Conservation (phyloP, 2,888 invertebrate genomes). For the Gibbula magus region DNA sequence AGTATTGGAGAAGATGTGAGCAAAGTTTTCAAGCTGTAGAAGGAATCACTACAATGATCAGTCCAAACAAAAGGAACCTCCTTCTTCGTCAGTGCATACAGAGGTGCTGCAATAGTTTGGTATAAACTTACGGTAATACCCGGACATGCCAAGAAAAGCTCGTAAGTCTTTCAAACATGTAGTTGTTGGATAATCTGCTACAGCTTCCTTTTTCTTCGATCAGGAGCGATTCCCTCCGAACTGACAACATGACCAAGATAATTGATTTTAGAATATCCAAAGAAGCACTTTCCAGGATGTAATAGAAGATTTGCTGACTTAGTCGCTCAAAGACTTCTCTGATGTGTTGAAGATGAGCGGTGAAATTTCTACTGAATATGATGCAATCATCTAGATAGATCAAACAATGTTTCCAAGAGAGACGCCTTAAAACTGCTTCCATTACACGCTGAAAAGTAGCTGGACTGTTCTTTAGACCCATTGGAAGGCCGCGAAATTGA, state of each 20-base stretch:
- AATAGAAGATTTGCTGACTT: neutral
- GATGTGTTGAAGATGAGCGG: slow-evolving; percentile 2
- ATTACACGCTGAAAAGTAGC: slow-evolving; percentile 4
- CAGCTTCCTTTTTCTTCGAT: neutral
- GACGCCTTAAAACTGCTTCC: neutral
- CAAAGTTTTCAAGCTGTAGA: neutral
- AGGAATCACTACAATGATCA: slow-evolving; percentile 25
- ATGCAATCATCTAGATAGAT: slow-evolving; percentile 18
- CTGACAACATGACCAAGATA: slow-evolving; percentile 7
- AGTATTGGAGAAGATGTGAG: slow-evolving; percentile 26
- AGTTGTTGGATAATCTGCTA: neutral
- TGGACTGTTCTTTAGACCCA: slow-evolving; percentile 19
- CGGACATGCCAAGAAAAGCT: slow-evolving; percentile 71
- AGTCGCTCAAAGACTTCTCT: slow-evolving; percentile 20
- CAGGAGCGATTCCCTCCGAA: neutral
- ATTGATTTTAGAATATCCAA: neutral
- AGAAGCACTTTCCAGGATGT: neutral
- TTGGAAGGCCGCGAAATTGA: neutral
- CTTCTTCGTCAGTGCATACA: slow-evolving; percentile 29
- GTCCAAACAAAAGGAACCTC: slow-evolving; percentile 25
- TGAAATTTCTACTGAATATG: neutral
- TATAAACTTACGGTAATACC: slow-evolving; percentile 30
- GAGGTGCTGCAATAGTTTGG: slow-evolving; percentile 21
- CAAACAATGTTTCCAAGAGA: slow-evolving; percentile 12
- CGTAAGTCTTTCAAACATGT: neutral